phyloP scores from a whole-genome alignment of 2,888 invertebrate genomes.

The Cactoblastis cactorum region DNA sequence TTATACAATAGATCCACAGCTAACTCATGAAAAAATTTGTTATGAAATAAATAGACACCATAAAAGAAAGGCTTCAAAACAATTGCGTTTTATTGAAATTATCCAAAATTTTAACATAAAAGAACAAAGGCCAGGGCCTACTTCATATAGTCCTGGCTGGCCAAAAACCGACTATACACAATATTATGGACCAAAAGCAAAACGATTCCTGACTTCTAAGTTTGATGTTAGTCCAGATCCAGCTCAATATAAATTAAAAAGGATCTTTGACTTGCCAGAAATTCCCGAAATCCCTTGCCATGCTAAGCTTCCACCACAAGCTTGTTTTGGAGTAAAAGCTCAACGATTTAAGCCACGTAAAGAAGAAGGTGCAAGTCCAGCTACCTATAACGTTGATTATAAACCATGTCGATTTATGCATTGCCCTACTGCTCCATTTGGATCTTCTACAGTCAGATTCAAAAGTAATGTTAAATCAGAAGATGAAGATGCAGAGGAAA shows the following conservation, averaged over 20 bases:
- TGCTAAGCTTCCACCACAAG: conserved; percentile 40
- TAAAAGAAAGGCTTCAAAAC: conserved; percentile 50
- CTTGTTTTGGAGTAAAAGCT: conserved; percentile 53
- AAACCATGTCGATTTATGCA: conserved; percentile 33
- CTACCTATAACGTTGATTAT: conserved; percentile 37
- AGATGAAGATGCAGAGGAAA: conserved; percentile 28
- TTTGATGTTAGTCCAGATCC: conserved; percentile 48
- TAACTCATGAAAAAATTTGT: conserved; percentile 36
- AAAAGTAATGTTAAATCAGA: conserved; percentile 30
- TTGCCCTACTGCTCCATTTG: conserved; percentile 49
- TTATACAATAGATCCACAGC: conserved; percentile 38
- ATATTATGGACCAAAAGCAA: conserved; percentile 43
- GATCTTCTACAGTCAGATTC: conserved; percentile 47
- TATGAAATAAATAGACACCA: conserved; percentile 46
- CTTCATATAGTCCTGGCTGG: conserved; percentile 42
- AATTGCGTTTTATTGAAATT: conserved; percentile 57
- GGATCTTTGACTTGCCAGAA: conserved; percentile 48
- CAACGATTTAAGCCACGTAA: conserved; percentile 42
- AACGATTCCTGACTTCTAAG: conserved; percentile 36
- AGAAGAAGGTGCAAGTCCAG: conserved; percentile 54
- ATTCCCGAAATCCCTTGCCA: conserved; percentile 33
- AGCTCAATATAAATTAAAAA: conserved; percentile 43
- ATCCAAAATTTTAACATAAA: conserved; percentile 45
- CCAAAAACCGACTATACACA: conserved; percentile 39
- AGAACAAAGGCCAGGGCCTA: conserved; percentile 54